Conservation (phyloP, 2,113 vertebrate species). For the Mellivora capensis region DNA sequence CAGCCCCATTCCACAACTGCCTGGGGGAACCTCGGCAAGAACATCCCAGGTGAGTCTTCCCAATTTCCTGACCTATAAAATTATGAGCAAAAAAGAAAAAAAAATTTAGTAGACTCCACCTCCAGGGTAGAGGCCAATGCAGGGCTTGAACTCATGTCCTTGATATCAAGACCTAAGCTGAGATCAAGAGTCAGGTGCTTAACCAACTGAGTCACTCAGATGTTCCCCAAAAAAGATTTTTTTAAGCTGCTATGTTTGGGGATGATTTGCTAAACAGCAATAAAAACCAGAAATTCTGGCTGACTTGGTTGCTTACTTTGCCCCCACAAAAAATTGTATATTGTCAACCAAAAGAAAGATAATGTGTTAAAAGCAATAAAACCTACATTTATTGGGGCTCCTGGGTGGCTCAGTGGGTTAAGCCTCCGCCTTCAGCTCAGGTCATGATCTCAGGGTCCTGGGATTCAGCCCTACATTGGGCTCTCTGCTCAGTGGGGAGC, state of each 20-base stretch:
- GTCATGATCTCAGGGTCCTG: too few species aligned
- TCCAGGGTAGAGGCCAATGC: background rate
- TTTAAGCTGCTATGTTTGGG: background rate
- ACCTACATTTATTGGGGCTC: background rate
- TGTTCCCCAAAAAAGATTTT: background rate
- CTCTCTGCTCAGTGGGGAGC: too few species aligned
- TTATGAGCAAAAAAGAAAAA: background rate
- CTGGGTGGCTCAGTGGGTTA: too few species aligned
- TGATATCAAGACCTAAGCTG: background rate
- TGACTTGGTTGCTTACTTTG: background rate
- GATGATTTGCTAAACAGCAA: background rate
- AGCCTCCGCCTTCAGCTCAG: too few species aligned
- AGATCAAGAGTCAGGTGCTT: background rate
- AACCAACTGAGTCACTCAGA: background rate
- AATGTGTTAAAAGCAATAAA: background rate
- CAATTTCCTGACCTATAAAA: background rate
- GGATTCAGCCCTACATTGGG: too few species aligned
- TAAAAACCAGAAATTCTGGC: background rate
- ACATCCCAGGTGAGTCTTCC: background rate
- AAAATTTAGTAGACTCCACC: background rate
- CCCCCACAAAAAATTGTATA: background rate
- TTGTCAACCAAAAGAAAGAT: background rate
- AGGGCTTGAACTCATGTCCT: background rate
- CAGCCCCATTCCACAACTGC: background rate
- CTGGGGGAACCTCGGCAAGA: background rate